Conservation (phyloP, 92 coral and sea anemone genomes). For the Plumapathes pennacea region DNA sequence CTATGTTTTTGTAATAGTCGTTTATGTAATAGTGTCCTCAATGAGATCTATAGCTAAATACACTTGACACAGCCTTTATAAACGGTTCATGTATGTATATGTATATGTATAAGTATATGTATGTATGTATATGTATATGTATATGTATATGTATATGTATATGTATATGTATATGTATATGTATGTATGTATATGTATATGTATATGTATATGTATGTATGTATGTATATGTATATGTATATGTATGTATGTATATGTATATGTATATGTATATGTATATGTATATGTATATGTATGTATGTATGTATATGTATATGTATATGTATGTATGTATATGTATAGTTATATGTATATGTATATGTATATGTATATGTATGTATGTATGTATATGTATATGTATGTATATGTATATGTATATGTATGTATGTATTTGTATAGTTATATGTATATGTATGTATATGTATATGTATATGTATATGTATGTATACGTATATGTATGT, state of each 20-base stretch:
- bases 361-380: background rate
- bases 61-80: no score
- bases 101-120: background rate
- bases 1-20: no score
- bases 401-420: background rate
- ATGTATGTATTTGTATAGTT: background rate
- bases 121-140: constrained; percentile 2
- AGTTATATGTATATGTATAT: background rate
- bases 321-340: background rate
- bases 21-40: no score
- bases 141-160: background rate
- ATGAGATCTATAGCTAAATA: no score
- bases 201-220: background rate
- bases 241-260: background rate
- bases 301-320: background rate
- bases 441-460: background rate
- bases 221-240: no score
- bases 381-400: background rate
- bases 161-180: constrained; percentile 1
- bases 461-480: background rate
- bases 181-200: background rate
- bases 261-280: background rate
- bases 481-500: background rate
- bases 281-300: background rate
- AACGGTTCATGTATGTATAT: constrained; percentile 1